Conservation (phyloP, 2,797 vertebrate species). For the Siniperca scherzeri region DNA sequence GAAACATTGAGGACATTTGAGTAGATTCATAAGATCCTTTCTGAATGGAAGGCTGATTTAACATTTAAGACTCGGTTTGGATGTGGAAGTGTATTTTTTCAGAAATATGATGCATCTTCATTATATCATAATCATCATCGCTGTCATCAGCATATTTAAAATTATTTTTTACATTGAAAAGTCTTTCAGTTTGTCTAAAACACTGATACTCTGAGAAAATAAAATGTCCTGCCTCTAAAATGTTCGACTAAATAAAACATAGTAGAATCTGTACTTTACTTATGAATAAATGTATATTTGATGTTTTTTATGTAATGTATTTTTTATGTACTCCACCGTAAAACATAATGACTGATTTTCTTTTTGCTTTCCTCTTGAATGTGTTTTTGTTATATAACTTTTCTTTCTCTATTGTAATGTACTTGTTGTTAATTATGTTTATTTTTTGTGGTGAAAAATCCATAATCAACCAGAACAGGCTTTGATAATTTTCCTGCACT, state of each 20-base stretch:
- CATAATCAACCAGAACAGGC: slow-evolving; percentile 13
- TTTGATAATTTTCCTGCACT: slow-evolving; percentile 40
- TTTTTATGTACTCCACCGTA: slow-evolving; percentile 22
- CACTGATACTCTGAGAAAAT: slow-evolving; percentile 1
- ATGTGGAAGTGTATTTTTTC: slow-evolving; percentile 15
- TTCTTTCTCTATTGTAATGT: not conserved
- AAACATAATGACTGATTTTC: slow-evolving; percentile 31
- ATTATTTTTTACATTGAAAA: slow-evolving; percentile 19
- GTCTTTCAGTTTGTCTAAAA: slow-evolving; percentile 15
- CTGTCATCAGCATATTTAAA: slow-evolving; percentile 26
- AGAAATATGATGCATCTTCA: slow-evolving; percentile 37
- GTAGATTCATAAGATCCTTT: slow-evolving; percentile 24
- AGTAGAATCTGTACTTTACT: slow-evolving; percentile 19
- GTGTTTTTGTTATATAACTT: slow-evolving; percentile 4
- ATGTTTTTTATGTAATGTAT: slow-evolving; percentile 30
- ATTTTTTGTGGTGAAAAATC: slow-evolving; percentile 14
- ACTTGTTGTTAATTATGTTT: slow-evolving; percentile 24
- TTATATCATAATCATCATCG: slow-evolving; percentile 51
- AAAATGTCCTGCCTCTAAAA: slow-evolving; percentile 26
- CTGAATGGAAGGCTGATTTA: not conserved
- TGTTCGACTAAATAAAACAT: slow-evolving; percentile 24
- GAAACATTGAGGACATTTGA: slow-evolving; percentile 43
- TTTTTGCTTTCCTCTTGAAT: slow-evolving; percentile 33
- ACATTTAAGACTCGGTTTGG: slow-evolving; percentile 20
- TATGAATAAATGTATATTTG: slow-evolving; percentile 40